Conservation (phyloP, 2,113 vertebrate species). For the Oryzias melastigma region DNA sequence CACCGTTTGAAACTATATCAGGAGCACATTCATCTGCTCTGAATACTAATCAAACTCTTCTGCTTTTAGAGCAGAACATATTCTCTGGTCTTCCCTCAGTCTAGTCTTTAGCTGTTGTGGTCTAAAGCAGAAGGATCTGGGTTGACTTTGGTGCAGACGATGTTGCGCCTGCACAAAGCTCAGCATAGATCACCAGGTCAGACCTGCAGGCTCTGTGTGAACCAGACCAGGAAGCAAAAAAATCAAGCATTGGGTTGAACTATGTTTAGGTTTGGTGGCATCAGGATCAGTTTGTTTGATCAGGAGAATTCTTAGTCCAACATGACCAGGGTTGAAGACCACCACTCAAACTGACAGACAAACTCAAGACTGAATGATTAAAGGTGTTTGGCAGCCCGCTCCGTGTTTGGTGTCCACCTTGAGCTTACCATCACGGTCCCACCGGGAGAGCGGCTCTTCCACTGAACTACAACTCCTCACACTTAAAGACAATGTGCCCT, state of each 20-base stretch:
- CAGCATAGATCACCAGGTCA: too few species aligned
- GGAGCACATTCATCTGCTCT: too few species aligned
- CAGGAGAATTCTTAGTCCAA: constrained; percentile 33
- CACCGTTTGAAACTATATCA: too few species aligned
- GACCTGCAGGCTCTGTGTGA: neutral
- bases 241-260: neutral
- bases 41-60: too few species aligned
- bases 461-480: constrained; percentile 70
- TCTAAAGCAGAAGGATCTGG: too few species aligned
- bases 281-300: too few species aligned
- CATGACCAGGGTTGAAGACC: constrained; percentile 72
- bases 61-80: too few species aligned
- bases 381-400: constrained; percentile 28
- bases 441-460: constrained; percentile 70
- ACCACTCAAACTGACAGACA: constrained; percentile 35
- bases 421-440: constrained; percentile 78
- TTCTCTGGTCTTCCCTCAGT: too few species aligned
- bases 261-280: too few species aligned
- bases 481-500: constrained; percentile 65
- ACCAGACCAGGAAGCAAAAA: neutral
- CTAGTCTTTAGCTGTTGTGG: too few species aligned
- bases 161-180: too few species aligned
- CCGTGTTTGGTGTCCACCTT: constrained; percentile 57
- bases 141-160: too few species aligned
- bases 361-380: constrained; percentile 14